phyloP scores from a whole-genome alignment of 1,140 invertebrate species.

The Ylistrum balloti region DNA sequence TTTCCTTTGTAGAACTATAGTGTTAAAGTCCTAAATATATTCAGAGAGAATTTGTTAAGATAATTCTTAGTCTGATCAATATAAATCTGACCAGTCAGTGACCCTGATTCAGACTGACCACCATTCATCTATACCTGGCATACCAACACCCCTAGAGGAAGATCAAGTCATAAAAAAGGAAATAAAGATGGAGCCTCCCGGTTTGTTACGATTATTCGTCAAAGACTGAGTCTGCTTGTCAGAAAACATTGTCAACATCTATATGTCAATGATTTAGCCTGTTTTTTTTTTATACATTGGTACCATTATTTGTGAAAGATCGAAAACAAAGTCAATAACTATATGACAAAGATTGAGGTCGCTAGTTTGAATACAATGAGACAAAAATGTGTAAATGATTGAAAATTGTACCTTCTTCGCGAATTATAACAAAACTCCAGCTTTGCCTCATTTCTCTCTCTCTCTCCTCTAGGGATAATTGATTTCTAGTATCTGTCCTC shows the following conservation, averaged over 20 bases:
- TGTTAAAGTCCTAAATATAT: neutral
- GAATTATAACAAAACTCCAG: neutral
- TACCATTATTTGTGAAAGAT: too few relatives aligned
- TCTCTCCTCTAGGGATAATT: neutral
- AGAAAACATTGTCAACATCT: neutral
- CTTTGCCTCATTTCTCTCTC: neutral
- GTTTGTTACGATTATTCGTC: too few relatives aligned
- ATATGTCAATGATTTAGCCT: conserved; percentile 28
- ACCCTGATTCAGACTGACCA: neutral
- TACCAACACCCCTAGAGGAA: neutral
- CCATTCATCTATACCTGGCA: neutral
- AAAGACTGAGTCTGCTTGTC: neutral
- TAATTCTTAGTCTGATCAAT: neutral
- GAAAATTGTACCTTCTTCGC: neutral
- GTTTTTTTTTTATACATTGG: too few relatives aligned
- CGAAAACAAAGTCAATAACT: too few relatives aligned
- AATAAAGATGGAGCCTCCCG: too few relatives aligned
- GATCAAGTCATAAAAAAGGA: neutral
- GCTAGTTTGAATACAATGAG: too few relatives aligned
- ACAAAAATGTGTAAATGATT: too few relatives aligned
- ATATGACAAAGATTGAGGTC: too few relatives aligned
- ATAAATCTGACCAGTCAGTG: neutral
- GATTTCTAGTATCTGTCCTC: neutral
- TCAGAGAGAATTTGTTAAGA: neutral
- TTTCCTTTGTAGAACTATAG: neutral